Conservation (phyloP, 2,797 vertebrate species). For the Takifugu ocellatus region DNA sequence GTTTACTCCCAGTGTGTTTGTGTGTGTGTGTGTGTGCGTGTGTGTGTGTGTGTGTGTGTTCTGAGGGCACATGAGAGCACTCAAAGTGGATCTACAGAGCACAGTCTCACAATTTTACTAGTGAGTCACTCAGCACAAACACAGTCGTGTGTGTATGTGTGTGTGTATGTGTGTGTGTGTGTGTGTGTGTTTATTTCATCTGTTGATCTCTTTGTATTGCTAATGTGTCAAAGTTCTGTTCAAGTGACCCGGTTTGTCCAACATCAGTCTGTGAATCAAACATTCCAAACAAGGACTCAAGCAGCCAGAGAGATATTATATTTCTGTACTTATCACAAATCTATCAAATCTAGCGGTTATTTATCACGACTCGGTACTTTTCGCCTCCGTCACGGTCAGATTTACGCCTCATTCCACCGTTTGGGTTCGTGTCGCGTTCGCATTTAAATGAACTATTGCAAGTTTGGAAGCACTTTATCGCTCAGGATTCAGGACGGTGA, state of each 20-base stretch:
- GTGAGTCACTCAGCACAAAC: constrained; percentile 72
- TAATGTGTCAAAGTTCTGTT: constrained; percentile 54
- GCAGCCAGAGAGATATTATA: constrained; percentile 49
- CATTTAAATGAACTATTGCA: constrained; percentile 61
- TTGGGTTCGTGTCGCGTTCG: constrained; percentile 35
- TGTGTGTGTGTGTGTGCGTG: constrained; percentile 28
- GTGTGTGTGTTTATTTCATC: constrained; percentile 25
- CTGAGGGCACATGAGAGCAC: constrained; percentile 60
- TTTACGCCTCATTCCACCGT: constrained; percentile 11
- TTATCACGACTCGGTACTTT: constrained; percentile 29
- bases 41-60: constrained; percentile 40
- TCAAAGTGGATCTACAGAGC: constrained; percentile 67
- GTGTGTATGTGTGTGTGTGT: constrained; percentile 21
- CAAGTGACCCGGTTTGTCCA: constrained; percentile 65
- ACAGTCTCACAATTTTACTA: constrained; percentile 61
- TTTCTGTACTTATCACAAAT: constrained; percentile 65
- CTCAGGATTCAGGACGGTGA: constrained; percentile 69
- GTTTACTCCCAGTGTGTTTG: constrained; percentile 65
- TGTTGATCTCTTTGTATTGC: constrained; percentile 42
- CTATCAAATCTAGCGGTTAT: constrained; percentile 41
- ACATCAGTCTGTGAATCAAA: constrained; percentile 63
- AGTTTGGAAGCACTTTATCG: constrained; percentile 79
- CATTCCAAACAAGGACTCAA: constrained; percentile 69
- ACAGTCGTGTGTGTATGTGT: constrained; percentile 22
- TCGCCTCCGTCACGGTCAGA: constrained; percentile 1